Evolutionary conservation across 2,888 invertebrate genomes (phyloP).

Genomic region (Rotaria sp.): DNA sequence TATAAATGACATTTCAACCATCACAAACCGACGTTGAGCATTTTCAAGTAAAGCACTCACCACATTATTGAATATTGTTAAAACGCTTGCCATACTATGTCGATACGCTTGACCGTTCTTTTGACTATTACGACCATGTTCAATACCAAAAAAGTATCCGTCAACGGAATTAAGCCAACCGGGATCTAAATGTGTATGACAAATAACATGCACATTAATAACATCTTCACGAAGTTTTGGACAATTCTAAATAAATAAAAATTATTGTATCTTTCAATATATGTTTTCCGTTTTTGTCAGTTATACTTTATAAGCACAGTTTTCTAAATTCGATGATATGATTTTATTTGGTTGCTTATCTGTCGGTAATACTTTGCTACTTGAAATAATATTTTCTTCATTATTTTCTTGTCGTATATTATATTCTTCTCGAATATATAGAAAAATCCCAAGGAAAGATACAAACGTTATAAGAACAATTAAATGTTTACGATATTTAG

Average conservation of each 20-base stretch:
- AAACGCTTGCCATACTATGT: background rate
- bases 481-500: background rate
- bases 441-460: background rate
- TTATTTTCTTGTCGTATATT: background rate
- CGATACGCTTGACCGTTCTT: background rate
- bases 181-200: conserved; percentile 9
- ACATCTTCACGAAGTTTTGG: background rate
- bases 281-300: background rate
- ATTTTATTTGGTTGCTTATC: background rate
- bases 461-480: background rate
- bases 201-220: background rate
- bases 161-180: background rate
- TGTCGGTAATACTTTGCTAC: background rate
- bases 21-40: conserved; percentile 68
- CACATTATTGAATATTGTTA: conserved; percentile 55
- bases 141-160: background rate
- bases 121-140: background rate
- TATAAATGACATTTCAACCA: conserved; percentile 80
- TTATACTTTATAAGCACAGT: background rate
- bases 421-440: background rate
- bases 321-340: background rate
- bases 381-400: background rate
- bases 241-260: background rate
- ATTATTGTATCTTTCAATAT: background rate
- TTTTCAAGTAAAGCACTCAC: conserved; percentile 69